Evolutionary conservation across 2,797 vertebrate genomes (phyloP).

Genomic region (Myioborus miniatus): DNA sequence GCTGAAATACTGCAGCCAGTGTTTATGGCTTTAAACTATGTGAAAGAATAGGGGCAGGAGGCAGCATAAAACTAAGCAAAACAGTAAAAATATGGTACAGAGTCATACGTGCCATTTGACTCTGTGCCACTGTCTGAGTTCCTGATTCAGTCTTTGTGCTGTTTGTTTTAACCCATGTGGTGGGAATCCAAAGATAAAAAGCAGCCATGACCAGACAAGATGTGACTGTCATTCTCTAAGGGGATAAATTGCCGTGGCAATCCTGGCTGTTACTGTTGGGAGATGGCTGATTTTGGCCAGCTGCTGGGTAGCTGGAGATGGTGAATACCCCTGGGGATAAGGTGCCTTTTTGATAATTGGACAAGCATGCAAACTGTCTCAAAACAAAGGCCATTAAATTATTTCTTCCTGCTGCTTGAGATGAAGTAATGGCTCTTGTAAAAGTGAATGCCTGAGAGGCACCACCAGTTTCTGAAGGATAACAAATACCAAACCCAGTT

Average conservation of each 20-base stretch:
- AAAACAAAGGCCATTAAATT: neutral
- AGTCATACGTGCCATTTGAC: neutral
- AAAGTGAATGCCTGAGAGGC: neutral
- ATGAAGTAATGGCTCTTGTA: neutral
- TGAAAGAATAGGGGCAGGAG: neutral
- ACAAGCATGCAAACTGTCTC: neutral
- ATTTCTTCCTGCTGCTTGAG: neutral
- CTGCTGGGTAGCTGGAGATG: neutral
- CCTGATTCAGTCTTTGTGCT: neutral
- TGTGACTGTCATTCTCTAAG: neutral
- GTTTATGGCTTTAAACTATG: neutral
- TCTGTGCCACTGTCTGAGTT: neutral
- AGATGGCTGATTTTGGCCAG: neutral
- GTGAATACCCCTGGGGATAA: neutral
- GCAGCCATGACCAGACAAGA: neutral
- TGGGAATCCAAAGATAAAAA: conserved; percentile 2
- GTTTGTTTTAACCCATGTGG: neutral
- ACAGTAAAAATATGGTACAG: neutral
- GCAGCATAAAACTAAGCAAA: neutral
- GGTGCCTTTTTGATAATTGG: neutral
- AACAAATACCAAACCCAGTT: neutral
- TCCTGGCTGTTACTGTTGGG: neutral
- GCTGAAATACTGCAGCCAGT: neutral
- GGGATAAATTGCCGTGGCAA: neutral
- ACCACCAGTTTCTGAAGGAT: neutral